These are phyloP conservation scores for Climacteris rufus DNA, from an alignment of 2,113 vertebrate genomes.

Conservation along the genomic window DNA sequence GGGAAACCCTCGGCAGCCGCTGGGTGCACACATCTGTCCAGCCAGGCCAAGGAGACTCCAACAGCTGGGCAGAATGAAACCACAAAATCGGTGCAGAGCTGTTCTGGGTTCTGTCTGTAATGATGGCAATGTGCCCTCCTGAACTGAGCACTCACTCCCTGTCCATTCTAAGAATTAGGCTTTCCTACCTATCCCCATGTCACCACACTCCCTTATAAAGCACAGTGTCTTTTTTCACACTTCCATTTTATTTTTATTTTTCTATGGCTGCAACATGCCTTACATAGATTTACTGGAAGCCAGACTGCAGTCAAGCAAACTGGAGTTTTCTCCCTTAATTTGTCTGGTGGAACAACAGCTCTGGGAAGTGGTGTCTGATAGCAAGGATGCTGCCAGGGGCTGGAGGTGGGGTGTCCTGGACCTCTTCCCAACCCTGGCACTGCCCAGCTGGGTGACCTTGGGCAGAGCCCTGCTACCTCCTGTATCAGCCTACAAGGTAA, in stretches of 20 bases:
- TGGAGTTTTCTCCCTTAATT: neutral
- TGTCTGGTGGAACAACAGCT: neutral
- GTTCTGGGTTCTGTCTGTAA: neutral
- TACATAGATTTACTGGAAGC: neutral
- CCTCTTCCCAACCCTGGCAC: neutral
- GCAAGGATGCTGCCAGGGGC: neutral
- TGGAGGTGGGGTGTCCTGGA: neutral
- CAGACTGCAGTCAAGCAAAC: neutral
- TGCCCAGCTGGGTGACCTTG: neutral
- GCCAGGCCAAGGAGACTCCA: fast-evolving
- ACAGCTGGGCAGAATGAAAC: neutral
- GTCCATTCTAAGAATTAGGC: neutral
- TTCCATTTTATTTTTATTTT: neutral
- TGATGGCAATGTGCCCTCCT: neutral
- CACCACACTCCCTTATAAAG: neutral
- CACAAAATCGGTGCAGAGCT: neutral
- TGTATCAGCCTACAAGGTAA: neutral
- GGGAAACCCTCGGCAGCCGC: neutral
- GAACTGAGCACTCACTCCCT: neutral
- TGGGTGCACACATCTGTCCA: neutral
- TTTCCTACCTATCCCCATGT: neutral
- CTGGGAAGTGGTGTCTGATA: neutral
- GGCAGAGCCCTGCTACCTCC: neutral
- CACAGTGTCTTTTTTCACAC: neutral
- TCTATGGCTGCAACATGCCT: neutral